A percentile compares a stretch with the other conserved stretches of the same genome.
These are phyloP conservation scores for Rhinogobius similis DNA, from an alignment of 2,113 vertebrate genomes.

Conservation along the genomic window DNA sequence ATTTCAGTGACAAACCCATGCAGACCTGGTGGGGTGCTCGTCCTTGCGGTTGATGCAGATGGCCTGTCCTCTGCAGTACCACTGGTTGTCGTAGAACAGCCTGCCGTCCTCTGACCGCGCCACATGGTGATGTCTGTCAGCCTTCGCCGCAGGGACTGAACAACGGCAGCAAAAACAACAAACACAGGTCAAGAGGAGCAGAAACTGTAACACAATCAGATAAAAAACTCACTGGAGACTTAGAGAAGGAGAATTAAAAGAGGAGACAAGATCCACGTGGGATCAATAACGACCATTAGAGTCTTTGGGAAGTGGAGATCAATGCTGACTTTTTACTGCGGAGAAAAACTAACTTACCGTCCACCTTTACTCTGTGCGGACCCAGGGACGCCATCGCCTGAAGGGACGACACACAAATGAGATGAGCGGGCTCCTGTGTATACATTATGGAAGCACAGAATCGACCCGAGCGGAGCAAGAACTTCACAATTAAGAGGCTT, in stretches of 20 bases:
- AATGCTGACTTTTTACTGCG: conserved; percentile 41
- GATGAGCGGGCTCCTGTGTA: conserved; percentile 28
- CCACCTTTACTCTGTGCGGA: conserved; percentile 90
- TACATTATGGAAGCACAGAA: neutral
- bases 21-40: conserved; percentile 91
- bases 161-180: neutral
- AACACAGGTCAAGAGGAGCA: neutral
- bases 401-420: conserved; percentile 14
- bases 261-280: conserved; percentile 3
- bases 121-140: conserved; percentile 89
- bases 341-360: conserved; percentile 80
- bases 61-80: conserved; percentile 92
- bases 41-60: conserved; percentile 96
- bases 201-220: neutral
- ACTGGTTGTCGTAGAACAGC: conserved; percentile 93
- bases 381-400: conserved; percentile 94
- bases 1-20: neutral
- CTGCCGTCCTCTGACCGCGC: conserved; percentile 91
- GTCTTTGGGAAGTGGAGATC: conserved; percentile 14
- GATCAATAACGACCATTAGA: conserved; percentile 7
- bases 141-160: conserved; percentile 84
- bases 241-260: neutral
- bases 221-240: neutral
- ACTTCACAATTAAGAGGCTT: neutral
- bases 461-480: neutral